Percentiles rank a stretch among this genome's conserved stretches.
Conservation (phyloP, 2,113 vertebrate species). For the Pachycephala philippinensis region DNA sequence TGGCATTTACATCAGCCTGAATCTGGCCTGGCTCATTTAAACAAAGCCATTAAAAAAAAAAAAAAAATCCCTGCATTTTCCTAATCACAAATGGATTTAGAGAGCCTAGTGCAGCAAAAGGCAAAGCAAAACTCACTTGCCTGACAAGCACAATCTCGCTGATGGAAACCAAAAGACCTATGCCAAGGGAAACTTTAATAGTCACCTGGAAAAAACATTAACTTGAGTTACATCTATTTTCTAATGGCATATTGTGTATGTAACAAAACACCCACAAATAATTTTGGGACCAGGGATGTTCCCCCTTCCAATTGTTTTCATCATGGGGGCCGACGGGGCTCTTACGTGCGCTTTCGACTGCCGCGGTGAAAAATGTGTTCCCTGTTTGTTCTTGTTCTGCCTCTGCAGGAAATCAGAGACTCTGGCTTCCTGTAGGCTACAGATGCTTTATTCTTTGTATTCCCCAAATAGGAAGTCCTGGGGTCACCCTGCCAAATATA, state of each 20-base stretch:
- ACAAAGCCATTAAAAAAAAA: not conserved
- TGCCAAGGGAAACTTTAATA: not conserved
- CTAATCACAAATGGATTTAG: not conserved
- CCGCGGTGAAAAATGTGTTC: slow-evolving; percentile 16
- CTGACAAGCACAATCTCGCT: not conserved
- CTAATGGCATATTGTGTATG: not conserved
- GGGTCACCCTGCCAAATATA: slow-evolving; percentile 30
- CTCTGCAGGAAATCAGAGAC: slow-evolving; percentile 67
- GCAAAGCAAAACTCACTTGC: not conserved
- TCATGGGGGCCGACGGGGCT: not conserved
- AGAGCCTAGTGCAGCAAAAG: not conserved
- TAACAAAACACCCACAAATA: slow-evolving; percentile 12
- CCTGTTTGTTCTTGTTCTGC: slow-evolving; percentile 57
- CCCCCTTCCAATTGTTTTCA: slow-evolving; percentile 41
- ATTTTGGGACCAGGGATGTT: slow-evolving; percentile 32
- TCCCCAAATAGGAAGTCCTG: slow-evolving; percentile 66
- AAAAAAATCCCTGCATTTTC: not conserved
- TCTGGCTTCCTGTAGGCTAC: slow-evolving; percentile 63
- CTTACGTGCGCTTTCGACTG: slow-evolving; percentile 38
- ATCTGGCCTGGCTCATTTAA: not conserved
- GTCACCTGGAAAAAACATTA: slow-evolving; percentile 31
- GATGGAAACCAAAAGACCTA: not conserved
- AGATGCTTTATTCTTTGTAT: slow-evolving; percentile 51
- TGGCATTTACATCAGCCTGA: not conserved
- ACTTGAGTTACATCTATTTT: not conserved